Percentiles rank a stretch among this genome's conserved stretches.
phyloP scores from a whole-genome alignment of 1,140 invertebrate genomes.

The Papilio machaon region DNA sequence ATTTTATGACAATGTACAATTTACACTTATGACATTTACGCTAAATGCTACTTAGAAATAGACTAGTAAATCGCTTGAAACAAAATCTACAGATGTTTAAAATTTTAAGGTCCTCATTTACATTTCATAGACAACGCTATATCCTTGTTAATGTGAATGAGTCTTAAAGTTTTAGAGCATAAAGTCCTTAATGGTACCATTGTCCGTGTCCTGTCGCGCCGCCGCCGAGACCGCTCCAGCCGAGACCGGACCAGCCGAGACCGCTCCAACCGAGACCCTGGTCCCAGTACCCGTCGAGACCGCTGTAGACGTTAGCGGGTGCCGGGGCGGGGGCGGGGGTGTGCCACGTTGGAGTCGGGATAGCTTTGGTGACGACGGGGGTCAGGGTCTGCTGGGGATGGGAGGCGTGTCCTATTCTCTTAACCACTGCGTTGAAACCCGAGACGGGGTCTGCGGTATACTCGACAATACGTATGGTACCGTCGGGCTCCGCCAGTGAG shows the following conservation, averaged over 20 bases:
- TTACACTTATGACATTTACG: conserved; percentile 10
- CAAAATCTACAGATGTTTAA: neutral
- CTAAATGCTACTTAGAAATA: conserved; percentile 26
- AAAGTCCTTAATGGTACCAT: conserved; percentile 43
- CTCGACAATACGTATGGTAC: conserved; percentile 82
- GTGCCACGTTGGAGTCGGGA: conserved; percentile 43
- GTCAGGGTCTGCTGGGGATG: conserved; percentile 65
- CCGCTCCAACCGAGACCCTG: conserved; percentile 24
- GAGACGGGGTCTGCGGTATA: conserved; percentile 82
- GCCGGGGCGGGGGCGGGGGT: conserved; percentile 40
- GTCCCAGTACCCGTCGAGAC: conserved; percentile 38
- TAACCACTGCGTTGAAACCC: conserved; percentile 81
- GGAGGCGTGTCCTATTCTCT: conserved; percentile 77
- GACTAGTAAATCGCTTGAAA: conserved; percentile 19
- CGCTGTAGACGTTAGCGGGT: conserved; percentile 25
- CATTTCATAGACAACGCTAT: neutral
- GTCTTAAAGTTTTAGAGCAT: conserved; percentile 40
- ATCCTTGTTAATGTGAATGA: conserved; percentile 40
- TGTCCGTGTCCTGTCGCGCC: conserved; percentile 43
- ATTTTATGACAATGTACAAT: conserved; percentile 4
- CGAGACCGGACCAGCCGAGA: conserved; percentile 40
- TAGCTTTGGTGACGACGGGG: conserved; percentile 40
- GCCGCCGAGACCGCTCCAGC: conserved; percentile 8
- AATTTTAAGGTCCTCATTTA: neutral
- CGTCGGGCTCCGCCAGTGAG: conserved; percentile 83